phyloP scores from a whole-genome alignment of 1,140 invertebrate species.

The Cydia splendana region DNA sequence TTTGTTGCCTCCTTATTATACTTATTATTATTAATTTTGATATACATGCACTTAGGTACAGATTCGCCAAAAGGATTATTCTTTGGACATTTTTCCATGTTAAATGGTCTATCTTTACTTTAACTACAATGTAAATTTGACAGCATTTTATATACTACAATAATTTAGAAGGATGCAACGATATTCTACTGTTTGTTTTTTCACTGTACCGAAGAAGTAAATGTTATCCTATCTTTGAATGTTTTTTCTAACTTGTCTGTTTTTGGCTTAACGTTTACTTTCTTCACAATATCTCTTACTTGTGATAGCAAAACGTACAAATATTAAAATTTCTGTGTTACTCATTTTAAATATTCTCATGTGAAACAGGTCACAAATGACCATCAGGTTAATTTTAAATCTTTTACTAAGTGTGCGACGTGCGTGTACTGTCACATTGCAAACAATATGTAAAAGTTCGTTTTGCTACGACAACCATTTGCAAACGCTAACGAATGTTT shows the following conservation, averaged over 20 bases:
- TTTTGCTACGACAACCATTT: not conserved
- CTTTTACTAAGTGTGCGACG: no score
- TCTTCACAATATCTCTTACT: constrained; percentile 1
- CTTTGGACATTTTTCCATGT: not conserved
- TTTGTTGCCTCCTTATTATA: no score
- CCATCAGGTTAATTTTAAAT: no score
- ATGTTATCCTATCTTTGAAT: constrained; percentile 3
- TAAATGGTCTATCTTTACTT: not conserved
- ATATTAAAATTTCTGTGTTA: not conserved
- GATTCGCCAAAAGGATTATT: not conserved
- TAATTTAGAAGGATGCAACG: not conserved
- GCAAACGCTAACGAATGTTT: not conserved
- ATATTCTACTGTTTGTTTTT: not conserved
- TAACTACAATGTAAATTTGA: not conserved
- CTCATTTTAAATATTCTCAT: no score
- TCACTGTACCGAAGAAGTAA: constrained; percentile 11
- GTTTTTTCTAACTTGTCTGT: not conserved
- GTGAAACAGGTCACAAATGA: no score
- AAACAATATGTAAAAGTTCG: not conserved
- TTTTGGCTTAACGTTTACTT: constrained; percentile 30
- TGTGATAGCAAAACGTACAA: not conserved
- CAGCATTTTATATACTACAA: not conserved
- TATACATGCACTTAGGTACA: not conserved
- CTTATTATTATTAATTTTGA: no score
- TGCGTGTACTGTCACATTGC: no score